Base-by-base conservation (phyloP, 2,113 vertebrate genomes). In the Percina caprodes region DNA sequence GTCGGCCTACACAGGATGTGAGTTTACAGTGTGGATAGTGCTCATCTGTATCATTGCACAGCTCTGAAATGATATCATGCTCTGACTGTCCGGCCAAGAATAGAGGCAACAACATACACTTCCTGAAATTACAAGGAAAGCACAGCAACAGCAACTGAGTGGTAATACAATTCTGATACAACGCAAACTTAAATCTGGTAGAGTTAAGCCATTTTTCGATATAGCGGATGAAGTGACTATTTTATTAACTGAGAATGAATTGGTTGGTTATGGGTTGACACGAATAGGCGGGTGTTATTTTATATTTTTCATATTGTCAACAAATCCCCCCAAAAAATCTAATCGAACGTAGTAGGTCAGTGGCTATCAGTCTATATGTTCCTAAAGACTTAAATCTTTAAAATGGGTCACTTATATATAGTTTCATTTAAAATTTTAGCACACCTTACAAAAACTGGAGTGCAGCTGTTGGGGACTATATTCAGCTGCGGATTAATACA, bases 1-100 rank as follows among this genome's bases (percentile, higher is more conserved):
- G 85, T 86, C 60, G 5, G 84, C 85, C 71, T 81, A 77, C 84
- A 66, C 88, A 91, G 90, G 87, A 91, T 74, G 82, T 75, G 56
- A 66, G 61, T 85, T 86, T 76, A 77, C 58, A 30, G 60, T 54
- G 70, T 45, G 75, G 55, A 67, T 48, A 1, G 62, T 45, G 74
- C 74, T 86, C 80, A 75, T 83, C 77, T 75, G 87, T 80, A 52
- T 78, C 65, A 48, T 8, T 26, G 35, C 62, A 5, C 71, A 48
- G 3, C 18, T 56, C 71, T 24, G 45, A 72, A 82, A 87, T 85
- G 84, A 88, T 80, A 79, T 91, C 80, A 86, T 65, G 71, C 67
- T 75, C 66, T 18, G 52, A 79, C 65, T 18, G 62, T 15, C 2
- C 33, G 6, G 65, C 79, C 70, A 86, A 63, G 81, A 89, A 88